These are phyloP conservation scores for Polylopha cassiicola DNA, from an alignment of 2,888 invertebrate species.

Conservation along the genomic window DNA sequence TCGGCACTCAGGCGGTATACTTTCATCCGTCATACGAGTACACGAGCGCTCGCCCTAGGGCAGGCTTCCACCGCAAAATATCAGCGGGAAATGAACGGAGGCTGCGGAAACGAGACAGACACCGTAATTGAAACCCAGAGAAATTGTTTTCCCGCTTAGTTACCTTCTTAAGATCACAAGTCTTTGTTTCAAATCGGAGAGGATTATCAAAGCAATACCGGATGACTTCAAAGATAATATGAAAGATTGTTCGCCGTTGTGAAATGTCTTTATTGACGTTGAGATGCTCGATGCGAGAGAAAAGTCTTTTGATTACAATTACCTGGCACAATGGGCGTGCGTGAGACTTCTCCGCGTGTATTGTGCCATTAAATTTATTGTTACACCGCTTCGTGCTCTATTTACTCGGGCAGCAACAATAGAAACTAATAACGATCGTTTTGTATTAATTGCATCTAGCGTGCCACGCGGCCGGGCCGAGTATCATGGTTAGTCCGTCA, in stretches of 20 bases:
- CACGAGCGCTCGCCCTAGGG: slow-evolving; percentile 38
- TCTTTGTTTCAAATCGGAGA: slow-evolving; percentile 6
- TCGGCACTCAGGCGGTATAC: slow-evolving; percentile 49
- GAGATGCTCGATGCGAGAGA: slow-evolving; percentile 52
- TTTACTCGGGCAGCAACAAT: slow-evolving; percentile 65
- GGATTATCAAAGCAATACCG: slow-evolving; percentile 8
- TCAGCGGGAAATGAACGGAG: slow-evolving; percentile 42
- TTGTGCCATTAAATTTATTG: slow-evolving; percentile 62
- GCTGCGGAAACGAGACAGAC: slow-evolving; percentile 19
- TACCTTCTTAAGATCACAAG: slow-evolving; percentile 10
- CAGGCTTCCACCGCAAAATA: slow-evolving; percentile 49
- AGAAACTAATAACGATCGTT: slow-evolving; percentile 69
- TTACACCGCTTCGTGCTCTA: slow-evolving; percentile 65
- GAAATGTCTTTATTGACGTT: slow-evolving; percentile 51
- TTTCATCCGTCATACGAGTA: slow-evolving; percentile 61
- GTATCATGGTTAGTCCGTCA: slow-evolving; percentile 46
- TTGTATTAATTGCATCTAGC: slow-evolving; percentile 61
- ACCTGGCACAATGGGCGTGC: slow-evolving; percentile 60
- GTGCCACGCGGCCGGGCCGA: slow-evolving; percentile 41
- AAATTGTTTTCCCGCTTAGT: slow-evolving; percentile 22
- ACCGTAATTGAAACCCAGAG: slow-evolving; percentile 25
- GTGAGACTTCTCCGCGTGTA: slow-evolving; percentile 62
- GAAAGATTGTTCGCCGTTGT: slow-evolving; percentile 39
- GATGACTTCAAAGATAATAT: slow-evolving; percentile 16
- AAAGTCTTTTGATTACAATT: slow-evolving; percentile 64